phyloP scores from a whole-genome alignment of 2,888 invertebrate species.

The Nemotelus pantherinus region DNA sequence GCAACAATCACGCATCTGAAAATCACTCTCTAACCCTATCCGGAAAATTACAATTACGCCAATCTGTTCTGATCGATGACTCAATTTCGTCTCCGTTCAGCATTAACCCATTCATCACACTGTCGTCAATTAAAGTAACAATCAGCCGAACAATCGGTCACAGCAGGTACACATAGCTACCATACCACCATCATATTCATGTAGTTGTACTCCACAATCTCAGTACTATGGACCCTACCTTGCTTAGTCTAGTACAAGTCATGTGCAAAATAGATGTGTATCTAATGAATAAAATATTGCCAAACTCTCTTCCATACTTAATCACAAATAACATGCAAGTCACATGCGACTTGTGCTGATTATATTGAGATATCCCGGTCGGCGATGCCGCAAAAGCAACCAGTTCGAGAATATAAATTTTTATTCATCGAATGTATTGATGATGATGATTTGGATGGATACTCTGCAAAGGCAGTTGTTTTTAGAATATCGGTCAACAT shows the following conservation, averaged over 20 bases:
- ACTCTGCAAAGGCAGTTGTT: too few species aligned
- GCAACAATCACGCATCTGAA: neutral
- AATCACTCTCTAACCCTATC: slow-evolving; percentile 19
- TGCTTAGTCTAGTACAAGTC: too few species aligned
- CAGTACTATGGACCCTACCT: too few species aligned
- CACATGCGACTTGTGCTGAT: slow-evolving; percentile 5
- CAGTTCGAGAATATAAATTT: neutral
- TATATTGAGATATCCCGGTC: slow-evolving; percentile 20
- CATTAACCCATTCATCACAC: slow-evolving; percentile 43
- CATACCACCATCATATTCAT: neutral
- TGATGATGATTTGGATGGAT: neutral
- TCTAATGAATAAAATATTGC: slow-evolving; percentile 32
- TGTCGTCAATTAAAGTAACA: slow-evolving; percentile 42
- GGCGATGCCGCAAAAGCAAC: neutral
- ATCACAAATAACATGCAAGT: slow-evolving; percentile 24
- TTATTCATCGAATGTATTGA: slow-evolving; percentile 22
- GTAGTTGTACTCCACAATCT: neutral
- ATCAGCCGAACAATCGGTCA: slow-evolving; percentile 42
- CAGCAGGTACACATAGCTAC: slow-evolving; percentile 30
- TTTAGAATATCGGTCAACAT: too few species aligned
- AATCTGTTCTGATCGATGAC: slow-evolving; percentile 43
- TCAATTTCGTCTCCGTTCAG: slow-evolving; percentile 33
- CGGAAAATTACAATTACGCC: slow-evolving; percentile 29
- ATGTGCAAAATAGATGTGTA: neutral
- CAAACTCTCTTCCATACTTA: neutral